Evolutionary conservation across 2,888 invertebrate genomes (phyloP), one percentile per base, ranked within the genome.

Genomic region (Lacanobia wlatinum): DNA sequence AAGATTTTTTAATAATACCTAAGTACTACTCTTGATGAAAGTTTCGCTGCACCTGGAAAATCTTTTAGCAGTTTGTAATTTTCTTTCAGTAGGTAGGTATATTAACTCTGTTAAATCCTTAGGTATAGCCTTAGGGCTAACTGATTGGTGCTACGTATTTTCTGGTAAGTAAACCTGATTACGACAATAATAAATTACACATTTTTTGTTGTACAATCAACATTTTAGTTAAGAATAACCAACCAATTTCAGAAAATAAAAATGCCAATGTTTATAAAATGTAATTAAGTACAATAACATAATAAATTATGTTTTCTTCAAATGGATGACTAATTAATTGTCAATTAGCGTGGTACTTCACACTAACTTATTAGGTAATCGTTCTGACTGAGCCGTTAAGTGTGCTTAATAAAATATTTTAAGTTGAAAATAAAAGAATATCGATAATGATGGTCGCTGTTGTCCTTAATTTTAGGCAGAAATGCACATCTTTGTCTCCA

Each of bases 401-500:
- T 28, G 28, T 28, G 28, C 1, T 28, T 6, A 50, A 43, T 16
- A 2, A 56, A 63, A 28, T 18, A 8, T n/a, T 16, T 12, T 3
- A 1, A 3, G 48, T 1, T 18, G 16, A 48, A 18, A 16, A 48
- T 1, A 48, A 48, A 48, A 7, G 6, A 48, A 18, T 1, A 18
- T 28, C 43, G 12, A 21, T 53, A 28, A 50, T 16, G 34, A 55
- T 40, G n/a, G 14, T 53, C 10, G 21, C 10, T 28, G 3, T 50
- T 83, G n/a, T 68, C 34, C 12, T 56, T 55, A 60, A 71, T 66
- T 70, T 71, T 67, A 59, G 67, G 64, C 56, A 74, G 71, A 70
- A 50, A 70, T 72, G 14, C 55, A 46, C 61, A 81, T 83, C 85
- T 82, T 85, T 87, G 87, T 85, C 70, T 76, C 58, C 46, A 1